Conservation (phyloP, 2,113 vertebrate genomes). For the Tetrax tetrax region DNA sequence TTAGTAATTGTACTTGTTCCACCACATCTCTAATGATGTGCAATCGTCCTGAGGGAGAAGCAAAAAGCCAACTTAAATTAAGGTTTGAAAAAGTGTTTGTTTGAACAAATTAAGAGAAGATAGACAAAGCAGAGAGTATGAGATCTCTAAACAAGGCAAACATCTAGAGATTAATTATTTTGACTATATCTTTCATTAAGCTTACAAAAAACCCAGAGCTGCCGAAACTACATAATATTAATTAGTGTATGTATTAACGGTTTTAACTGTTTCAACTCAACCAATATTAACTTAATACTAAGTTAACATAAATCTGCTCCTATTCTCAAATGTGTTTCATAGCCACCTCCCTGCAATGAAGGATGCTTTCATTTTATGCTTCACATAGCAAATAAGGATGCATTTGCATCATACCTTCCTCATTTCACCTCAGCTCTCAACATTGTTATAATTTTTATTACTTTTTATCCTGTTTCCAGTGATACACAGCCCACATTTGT, state of each 20-base stretch:
- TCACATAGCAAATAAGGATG: constrained; percentile 1
- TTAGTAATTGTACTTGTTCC: constrained; percentile 28
- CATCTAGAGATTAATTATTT: background rate
- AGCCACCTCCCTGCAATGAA: background rate
- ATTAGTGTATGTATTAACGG: background rate
- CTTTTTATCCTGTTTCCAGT: background rate
- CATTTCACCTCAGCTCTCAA: background rate
- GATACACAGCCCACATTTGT: background rate
- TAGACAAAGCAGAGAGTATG: background rate
- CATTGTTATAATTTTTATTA: background rate
- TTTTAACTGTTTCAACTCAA: constrained; percentile 15
- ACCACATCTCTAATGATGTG: constrained; percentile 22
- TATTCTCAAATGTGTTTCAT: constrained; percentile 12
- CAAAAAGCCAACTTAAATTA: constrained; percentile 24
- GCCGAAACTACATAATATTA: constrained; percentile 2
- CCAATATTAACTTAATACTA: constrained; percentile 50
- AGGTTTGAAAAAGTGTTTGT: constrained; percentile 9
- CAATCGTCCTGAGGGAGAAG: constrained; percentile 39
- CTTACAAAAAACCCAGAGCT: background rate
- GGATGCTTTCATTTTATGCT: constrained; percentile 12
- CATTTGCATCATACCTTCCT: constrained; percentile 13
- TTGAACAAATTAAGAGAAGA: constrained; percentile 48
- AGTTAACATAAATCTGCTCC: constrained; percentile 9
- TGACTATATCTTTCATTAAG: background rate
- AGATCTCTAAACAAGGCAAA: constrained; percentile 13